Evolutionary conservation across 2,113 vertebrate genomes (phyloP), one percentile per base, ranked within the genome.

Genomic region (Pholis gunnellus): DNA sequence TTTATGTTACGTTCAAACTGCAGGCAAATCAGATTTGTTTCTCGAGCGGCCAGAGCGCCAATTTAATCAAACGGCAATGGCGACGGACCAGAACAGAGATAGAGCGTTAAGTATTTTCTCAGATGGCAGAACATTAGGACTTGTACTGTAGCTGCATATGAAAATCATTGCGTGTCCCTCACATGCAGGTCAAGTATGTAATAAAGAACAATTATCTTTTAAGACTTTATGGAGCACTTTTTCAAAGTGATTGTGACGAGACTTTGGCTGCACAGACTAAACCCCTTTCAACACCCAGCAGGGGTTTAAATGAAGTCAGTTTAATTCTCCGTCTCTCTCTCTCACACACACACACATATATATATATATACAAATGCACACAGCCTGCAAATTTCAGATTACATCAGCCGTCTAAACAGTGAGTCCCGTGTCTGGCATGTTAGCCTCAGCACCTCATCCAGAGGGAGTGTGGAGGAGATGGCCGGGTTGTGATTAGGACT

Each of bases 101-200:
- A 87, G 78, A 83, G 40, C 66, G 71, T 78, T 57, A 71, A 83
- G 68, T 85, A 75, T 87, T 91, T 93, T 84, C 69, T 86, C 88
- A 92, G 89, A 91, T 88, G 88, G 74, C 44, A 20, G 75, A 72
- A 75, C 80, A 82, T 92, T 86, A 73, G 40, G 66, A 84, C 70
- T 72, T 27, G 48, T 63, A 78, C 67, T 31, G 48, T 63, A 78
- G 70, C 67, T 85, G 66, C 40, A 84, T 69, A 65, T 88, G 83
- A 85, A 77, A 85, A 77, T 65, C 5, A 36, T 80, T 76, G 81
- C 31, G 31, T 65, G 73, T 74, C 40, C 69, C 77, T 70, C 71
- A 57, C 69, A 64, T 79, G 72, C n/a, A 46, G 80, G 56, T 83
- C 65, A 89, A 86, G 66, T 31, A 60, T 78, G 48, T 68, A 79